These are phyloP conservation scores for Menura novaehollandiae DNA, from an alignment of 2,113 vertebrate species.

Conservation along the genomic window DNA sequence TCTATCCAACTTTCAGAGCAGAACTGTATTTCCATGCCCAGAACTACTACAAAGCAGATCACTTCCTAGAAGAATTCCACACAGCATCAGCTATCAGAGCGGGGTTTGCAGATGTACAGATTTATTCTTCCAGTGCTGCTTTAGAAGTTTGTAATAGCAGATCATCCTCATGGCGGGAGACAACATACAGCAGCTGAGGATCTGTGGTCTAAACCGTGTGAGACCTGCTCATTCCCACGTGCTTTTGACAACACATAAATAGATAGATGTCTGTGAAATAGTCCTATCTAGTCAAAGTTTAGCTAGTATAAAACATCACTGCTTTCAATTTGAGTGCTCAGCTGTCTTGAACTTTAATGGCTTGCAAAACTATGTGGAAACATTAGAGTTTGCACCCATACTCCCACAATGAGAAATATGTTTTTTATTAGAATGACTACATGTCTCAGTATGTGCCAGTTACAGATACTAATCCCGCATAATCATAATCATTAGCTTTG, in stretches of 20 bases:
- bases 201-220: neutral
- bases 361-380: neutral
- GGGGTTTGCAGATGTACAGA: neutral
- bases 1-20: neutral
- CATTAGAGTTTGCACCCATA: neutral
- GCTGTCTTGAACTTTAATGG: neutral
- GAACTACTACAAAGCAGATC: neutral
- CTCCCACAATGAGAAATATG: neutral
- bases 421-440: neutral
- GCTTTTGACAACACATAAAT: neutral
- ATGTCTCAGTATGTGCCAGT: neutral
- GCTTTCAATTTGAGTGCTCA: neutral
- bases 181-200: neutral
- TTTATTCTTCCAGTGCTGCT: neutral
- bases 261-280: neutral
- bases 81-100: neutral
- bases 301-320: neutral
- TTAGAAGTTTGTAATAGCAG: neutral
- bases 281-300: neutral
- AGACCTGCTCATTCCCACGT: neutral
- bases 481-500: neutral
- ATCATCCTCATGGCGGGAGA: neutral
- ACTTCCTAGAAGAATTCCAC: neutral
- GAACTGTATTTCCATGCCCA: neutral
- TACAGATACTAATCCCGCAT: neutral